Base-by-base conservation (phyloP, 2,113 vertebrate species). In the human (Homo sapiens) region DNA sequence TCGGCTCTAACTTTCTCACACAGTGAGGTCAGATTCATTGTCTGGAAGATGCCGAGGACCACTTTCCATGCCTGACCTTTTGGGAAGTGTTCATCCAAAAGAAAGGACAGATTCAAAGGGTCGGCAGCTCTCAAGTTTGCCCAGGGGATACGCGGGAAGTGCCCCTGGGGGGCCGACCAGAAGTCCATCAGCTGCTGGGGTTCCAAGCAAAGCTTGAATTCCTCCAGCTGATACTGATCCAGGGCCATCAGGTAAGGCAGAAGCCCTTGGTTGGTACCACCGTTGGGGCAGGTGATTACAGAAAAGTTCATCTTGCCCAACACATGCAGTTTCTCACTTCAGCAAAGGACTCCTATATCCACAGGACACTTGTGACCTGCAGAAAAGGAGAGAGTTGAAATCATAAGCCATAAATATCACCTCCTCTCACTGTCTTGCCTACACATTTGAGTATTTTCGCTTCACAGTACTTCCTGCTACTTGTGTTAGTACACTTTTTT, bases 231-330 rank as follows among this genome's bases (percentile, higher is more conserved):
- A 10, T 16, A n/a, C 25, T 16, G 45, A 55, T 75, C 90, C 85
- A 95, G 73, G 4, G 20, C 32, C 11, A 1, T 4, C 64, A 97
- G 90, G 64, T 50, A 14, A 16, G 45, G 40, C 55, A 95, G 80
- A 4, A 95, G 73, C 38, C 23, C n/a, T 9, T 59, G 55, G 0
- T 5, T 12, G 72, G 38, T 11, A 25, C 8, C 1, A 0, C 1
- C 0, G 0, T 40, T 23, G 0, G 20, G 3, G 4, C 5, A 40
- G 5, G 48, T 0, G 20, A 25, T 10, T 0, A 0, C 5, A 0
- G 25, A n/a, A 10, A 59, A 57, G 35, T 7, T 55, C 95, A 86
- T 94, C 17, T 27, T 64, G 92, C 38, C 64, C 32, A 6, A 11
- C 12, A 38, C 0, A 0, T n/a, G 17, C 9, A 32, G 45, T 8